Evolutionary conservation across 64 coral and sea anemone genomes (phyloP).

Genomic region (Stichodactyla mertensii): DNA sequence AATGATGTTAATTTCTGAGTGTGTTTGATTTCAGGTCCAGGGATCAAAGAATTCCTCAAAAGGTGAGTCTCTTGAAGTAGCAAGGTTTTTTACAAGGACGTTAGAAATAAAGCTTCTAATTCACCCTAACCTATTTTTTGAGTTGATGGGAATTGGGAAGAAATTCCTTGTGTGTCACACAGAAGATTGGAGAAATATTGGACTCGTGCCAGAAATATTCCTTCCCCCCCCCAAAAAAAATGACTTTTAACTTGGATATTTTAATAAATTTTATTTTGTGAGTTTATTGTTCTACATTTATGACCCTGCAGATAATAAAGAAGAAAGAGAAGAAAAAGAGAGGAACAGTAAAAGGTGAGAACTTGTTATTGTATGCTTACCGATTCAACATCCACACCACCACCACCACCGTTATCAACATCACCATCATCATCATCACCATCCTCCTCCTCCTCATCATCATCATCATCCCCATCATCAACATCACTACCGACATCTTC

Average conservation of each 20-base stretch:
- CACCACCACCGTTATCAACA: too few relatives aligned
- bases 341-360: background rate
- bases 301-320: background rate
- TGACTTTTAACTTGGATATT: too few relatives aligned
- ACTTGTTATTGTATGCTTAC: background rate
- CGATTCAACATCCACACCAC: background rate
- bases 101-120: background rate
- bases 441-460: too few relatives aligned
- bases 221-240: too few relatives aligned
- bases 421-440: too few relatives aligned
- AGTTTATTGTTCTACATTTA: background rate
- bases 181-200: too few relatives aligned
- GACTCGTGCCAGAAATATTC: too few relatives aligned
- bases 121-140: background rate
- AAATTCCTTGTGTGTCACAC: too few relatives aligned
- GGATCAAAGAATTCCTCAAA: background rate
- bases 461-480: too few relatives aligned
- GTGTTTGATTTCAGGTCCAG: background rate
- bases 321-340: constrained; percentile 12
- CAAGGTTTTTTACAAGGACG: background rate
- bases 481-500: too few relatives aligned
- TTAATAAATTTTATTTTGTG: too few relatives aligned
- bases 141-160: too few relatives aligned
- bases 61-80: background rate
- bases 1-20: background rate